These are phyloP conservation scores for Microctonus aethiopoides DNA, from an alignment of 2,888 invertebrate genomes.

Conservation along the genomic window DNA sequence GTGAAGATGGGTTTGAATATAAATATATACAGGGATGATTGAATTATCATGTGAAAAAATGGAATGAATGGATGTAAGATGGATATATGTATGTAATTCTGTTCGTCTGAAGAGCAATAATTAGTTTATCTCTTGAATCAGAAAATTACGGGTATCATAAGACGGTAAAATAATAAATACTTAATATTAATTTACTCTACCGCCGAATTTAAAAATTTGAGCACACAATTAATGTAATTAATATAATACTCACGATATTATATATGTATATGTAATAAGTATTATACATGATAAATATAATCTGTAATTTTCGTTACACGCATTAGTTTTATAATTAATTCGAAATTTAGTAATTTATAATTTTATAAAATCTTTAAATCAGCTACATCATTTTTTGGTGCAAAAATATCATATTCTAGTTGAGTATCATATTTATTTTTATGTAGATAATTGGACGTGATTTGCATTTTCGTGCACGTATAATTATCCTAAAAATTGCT, in stretches of 20 bases:
- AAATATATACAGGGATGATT: too few relatives aligned
- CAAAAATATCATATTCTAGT: slow-evolving; percentile 63
- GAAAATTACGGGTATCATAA: too few relatives aligned
- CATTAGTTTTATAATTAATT: background rate
- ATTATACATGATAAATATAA: background rate
- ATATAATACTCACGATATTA: too few relatives aligned
- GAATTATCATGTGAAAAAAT: too few relatives aligned
- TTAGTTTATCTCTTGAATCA: too few relatives aligned
- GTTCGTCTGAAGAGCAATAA: too few relatives aligned
- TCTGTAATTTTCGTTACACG: background rate
- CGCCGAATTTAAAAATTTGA: too few relatives aligned
- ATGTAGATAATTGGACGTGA: slow-evolving; percentile 47
- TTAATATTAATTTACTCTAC: background rate
- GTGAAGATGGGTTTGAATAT: background rate
- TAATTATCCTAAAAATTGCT: background rate
- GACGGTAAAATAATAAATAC: too few relatives aligned
- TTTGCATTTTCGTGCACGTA: slow-evolving; percentile 2
- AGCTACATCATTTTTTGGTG: slow-evolving; percentile 53
- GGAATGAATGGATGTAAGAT: background rate
- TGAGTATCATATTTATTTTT: slow-evolving; percentile 56
- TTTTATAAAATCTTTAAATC: slow-evolving; percentile 43
- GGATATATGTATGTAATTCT: too few relatives aligned
- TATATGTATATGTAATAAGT: background rate
- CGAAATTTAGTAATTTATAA: slow-evolving; percentile 24
- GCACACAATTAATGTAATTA: background rate